These are phyloP conservation scores for Vidua chalybeata DNA, from an alignment of 2,113 vertebrate genomes.

Conservation along the genomic window DNA sequence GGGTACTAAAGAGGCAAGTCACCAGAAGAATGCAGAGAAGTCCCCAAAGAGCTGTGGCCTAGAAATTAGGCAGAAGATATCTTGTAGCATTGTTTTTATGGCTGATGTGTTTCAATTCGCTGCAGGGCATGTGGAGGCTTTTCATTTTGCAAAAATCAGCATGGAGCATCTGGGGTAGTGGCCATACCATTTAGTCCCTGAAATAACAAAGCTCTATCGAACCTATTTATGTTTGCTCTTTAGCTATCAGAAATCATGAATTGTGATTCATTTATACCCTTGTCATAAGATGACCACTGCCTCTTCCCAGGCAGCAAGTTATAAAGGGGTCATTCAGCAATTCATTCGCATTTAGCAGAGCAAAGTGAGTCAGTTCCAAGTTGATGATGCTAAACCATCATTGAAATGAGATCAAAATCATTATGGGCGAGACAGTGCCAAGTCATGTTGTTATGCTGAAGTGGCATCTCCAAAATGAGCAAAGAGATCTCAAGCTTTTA, in stretches of 20 bases:
- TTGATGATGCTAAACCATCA: not conserved
- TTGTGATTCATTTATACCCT: not conserved
- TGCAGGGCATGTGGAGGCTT: not conserved
- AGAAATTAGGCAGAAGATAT: not conserved
- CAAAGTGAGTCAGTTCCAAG: not conserved
- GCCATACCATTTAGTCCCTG: not conserved
- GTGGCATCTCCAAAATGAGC: not conserved
- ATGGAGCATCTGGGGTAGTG: not conserved
- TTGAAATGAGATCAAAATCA: not conserved
- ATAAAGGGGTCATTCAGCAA: not conserved
- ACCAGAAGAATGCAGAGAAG: not conserved
- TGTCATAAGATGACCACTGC: not conserved
- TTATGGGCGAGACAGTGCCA: not conserved
- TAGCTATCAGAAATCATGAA: not conserved
- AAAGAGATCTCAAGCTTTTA: not conserved
- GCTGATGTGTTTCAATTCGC: not conserved
- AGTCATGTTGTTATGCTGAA: not conserved
- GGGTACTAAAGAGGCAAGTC: not conserved
- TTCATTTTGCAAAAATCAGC: not conserved
- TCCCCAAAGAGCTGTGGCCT: constrained; percentile 11
- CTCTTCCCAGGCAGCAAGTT: not conserved
- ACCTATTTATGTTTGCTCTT: not conserved
- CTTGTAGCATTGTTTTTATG: not conserved
- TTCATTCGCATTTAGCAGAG: not conserved
- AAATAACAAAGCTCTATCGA: not conserved